Evolutionary conservation across 2,888 invertebrate species (phyloP).

Genomic region (Ormyrus pomaceus): DNA sequence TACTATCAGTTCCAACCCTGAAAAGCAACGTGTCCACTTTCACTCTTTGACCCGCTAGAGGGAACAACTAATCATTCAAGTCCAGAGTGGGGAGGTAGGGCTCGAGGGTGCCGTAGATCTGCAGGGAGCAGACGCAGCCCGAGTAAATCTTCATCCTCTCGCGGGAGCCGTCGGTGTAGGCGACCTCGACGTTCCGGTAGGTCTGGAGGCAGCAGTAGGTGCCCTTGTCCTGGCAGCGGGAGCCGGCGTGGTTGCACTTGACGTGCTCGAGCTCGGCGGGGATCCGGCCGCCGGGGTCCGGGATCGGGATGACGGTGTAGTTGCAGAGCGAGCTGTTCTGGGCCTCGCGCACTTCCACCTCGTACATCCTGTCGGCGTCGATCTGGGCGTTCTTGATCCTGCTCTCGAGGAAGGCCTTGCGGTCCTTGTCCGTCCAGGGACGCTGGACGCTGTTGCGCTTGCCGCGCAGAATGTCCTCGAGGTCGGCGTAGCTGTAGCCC

Average conservation of each 20-base stretch:
- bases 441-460: conserved; percentile 15
- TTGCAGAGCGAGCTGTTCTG: conserved; percentile 64
- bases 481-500: not conserved
- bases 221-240: conserved; percentile 57
- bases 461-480: conserved; percentile 1
- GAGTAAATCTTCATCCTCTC: conserved; percentile 60
- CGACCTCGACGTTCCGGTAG: conserved; percentile 59
- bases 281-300: conserved; percentile 55
- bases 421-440: conserved; percentile 28
- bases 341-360: conserved; percentile 60
- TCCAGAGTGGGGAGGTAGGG: conserved; percentile 32
- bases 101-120: conserved; percentile 42
- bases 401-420: conserved; percentile 21
- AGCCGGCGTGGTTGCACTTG: conserved; percentile 62
- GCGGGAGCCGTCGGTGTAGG: conserved; percentile 10
- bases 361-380: conserved; percentile 44
- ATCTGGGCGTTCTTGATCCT: not conserved
- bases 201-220: conserved; percentile 65
- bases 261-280: conserved; percentile 62
- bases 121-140: conserved; percentile 63
- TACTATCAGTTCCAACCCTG: no score
- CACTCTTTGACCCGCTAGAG: no score
- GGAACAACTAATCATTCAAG: conserved; percentile 9
- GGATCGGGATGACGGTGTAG: conserved; percentile 61
- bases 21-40: no score